Conservation (phyloP, 1,140 invertebrate genomes). For the Coelopa frigida region DNA sequence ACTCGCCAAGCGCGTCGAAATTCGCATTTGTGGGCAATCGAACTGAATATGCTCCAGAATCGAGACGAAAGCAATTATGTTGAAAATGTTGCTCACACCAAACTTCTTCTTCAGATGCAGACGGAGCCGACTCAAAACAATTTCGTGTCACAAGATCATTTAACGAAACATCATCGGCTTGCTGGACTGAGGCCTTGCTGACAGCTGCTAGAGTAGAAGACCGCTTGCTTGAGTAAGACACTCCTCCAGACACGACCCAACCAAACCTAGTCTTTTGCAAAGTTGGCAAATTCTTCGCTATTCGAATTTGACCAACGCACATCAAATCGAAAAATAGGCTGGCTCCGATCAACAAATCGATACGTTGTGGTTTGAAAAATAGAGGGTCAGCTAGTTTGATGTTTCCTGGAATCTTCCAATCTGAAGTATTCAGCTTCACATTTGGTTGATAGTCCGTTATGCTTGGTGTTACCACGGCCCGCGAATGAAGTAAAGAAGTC, state of each 20-base stretch:
- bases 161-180: background rate
- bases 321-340: constrained; percentile 13
- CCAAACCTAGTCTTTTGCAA: constrained; percentile 11
- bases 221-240: background rate
- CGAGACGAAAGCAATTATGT: background rate
- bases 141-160: background rate
- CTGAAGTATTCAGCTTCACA: background rate
- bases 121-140: background rate
- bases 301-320: constrained; percentile 21
- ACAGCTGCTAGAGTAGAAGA: background rate
- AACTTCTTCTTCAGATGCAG: background rate
- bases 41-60: constrained; percentile 4
- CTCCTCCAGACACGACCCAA: constrained; percentile 8
- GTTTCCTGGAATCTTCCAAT: constrained; percentile 15
- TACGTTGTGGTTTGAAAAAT: background rate
- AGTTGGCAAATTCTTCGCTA: constrained; percentile 14
- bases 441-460: background rate
- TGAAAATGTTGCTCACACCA: constrained; percentile 6
- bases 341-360: background rate
- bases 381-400: constrained; percentile 20
- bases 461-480: background rate
- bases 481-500: constrained; percentile 12
- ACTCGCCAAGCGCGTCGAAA: constrained; percentile 1
- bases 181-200: background rate
- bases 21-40: background rate